Evolutionary conservation across 2,113 vertebrate species (phyloP), one percentile per base, ranked within the genome.

Genomic region (Prolemur simus): DNA sequence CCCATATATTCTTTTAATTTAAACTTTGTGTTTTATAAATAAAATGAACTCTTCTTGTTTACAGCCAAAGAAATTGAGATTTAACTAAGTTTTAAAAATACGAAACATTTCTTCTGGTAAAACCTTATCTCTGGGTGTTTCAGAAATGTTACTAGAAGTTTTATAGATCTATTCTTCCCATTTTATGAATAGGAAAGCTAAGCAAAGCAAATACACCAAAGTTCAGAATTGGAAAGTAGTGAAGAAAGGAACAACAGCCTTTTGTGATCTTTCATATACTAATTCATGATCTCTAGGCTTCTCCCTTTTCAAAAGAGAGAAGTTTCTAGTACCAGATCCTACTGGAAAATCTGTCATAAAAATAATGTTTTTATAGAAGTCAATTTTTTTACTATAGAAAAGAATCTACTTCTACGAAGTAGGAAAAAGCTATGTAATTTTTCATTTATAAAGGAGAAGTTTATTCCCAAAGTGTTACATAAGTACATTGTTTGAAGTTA

Each of bases 181-280:
- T 93, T 82, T 93, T 66, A 66, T 77, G 91, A 92, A 45, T 77
- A 92, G 14, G n/a, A 88, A 60, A 45, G 60, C 34, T 56, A 66
- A 94, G 42, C 20, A 81, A 85, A 95, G 27, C 3, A 63, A 93
- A 3, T 78, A 73, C 47, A 6, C 52, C 56, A n/a, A 91, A 69
- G 20, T 86, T 82, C 18, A 64, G 63, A 78, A 78, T 7, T 64
- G 58, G 71, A n/a, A 45, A 76, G 18, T 20, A 45, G 8, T 80
- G 15, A 56, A 34, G 39, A 80, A 63, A 60, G 45, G 34, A 74
- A 17, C 3, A 63, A 25, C 54, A 81, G 32, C 15, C 3, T 66
- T 87, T 37, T 71, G n/a, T 94, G 60, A 2, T 52, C 27, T 91
- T 89, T 56, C 71, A 13, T 63, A 12, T 12, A 76, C 13, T 84